These are phyloP conservation scores for Aphrophora alni DNA, from an alignment of 2,888 invertebrate genomes.

Conservation along the genomic window DNA sequence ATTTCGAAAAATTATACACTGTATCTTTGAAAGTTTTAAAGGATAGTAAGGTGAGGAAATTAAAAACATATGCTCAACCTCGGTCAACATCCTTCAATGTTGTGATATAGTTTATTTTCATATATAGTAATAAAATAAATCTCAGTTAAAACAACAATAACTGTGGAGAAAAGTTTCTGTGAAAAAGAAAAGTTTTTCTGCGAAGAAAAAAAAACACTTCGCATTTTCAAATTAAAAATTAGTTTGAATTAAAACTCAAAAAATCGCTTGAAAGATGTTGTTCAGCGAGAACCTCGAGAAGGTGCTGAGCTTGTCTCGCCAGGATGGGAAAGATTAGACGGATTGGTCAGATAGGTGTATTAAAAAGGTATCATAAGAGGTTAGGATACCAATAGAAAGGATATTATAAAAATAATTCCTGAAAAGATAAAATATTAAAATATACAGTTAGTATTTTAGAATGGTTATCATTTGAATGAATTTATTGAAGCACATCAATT, in stretches of 20 bases:
- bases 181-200: no score
- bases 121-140: no score
- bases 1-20: no score
- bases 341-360: background rate
- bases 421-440: background rate
- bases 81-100: background rate
- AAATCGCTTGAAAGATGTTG: background rate
- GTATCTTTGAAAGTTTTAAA: no score
- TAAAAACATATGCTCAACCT: no score
- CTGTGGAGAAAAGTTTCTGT: no score
- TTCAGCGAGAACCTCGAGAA: slow-evolving; percentile 38
- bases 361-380: background rate
- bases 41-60: no score
- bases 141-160: no score
- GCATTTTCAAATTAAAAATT: no score
- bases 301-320: slow-evolving; percentile 28
- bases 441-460: background rate
- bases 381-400: background rate
- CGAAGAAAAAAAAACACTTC: no score
- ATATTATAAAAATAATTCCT: background rate
- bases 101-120: background rate
- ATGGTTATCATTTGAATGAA: background rate
- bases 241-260: no score
- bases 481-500: background rate
- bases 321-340: background rate